phyloP scores from a whole-genome alignment of 2,797 vertebrate species.

The Nyctalus aviator region DNA sequence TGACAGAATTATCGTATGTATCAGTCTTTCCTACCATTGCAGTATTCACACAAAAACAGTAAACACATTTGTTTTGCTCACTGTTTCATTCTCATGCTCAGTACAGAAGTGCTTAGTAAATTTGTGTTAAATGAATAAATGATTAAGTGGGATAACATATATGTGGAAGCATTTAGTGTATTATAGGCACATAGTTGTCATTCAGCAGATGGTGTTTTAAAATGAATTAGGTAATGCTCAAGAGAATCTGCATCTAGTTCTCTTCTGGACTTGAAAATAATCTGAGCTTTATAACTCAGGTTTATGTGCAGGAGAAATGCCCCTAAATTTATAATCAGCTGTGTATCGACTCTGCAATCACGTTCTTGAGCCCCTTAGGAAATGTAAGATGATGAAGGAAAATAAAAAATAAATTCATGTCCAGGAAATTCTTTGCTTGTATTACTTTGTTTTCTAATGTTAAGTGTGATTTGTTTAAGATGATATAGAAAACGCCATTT shows the following conservation, averaged over 20 bases:
- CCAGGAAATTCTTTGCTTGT: conserved; percentile 72
- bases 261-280: conserved; percentile 63
- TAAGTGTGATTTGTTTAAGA: conserved; percentile 79
- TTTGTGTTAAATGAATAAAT: background rate
- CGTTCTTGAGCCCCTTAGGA: conserved; percentile 44
- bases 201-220: conserved; percentile 60
- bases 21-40: background rate
- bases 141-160: background rate
- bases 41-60: conserved; percentile 1
- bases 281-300: conserved; percentile 54
- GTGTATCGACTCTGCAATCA: conserved; percentile 45
- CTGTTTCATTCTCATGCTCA: background rate
- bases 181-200: background rate
- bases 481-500: conserved; percentile 78
- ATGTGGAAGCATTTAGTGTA: background rate
- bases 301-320: conserved; percentile 59
- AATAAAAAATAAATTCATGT: conserved; percentile 74
- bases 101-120: conserved; percentile 32
- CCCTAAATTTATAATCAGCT: conserved; percentile 52
- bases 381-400: conserved; percentile 77
- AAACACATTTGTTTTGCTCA: background rate
- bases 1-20: background rate
- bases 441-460: conserved; percentile 81
- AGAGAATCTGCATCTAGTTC: conserved; percentile 17
- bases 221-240: conserved; percentile 27